A percentile compares a stretch with the other conserved stretches of the same genome.
These are phyloP conservation scores for Tenthredo mesomela DNA, from an alignment of 2,888 invertebrate species.

Conservation along the genomic window DNA sequence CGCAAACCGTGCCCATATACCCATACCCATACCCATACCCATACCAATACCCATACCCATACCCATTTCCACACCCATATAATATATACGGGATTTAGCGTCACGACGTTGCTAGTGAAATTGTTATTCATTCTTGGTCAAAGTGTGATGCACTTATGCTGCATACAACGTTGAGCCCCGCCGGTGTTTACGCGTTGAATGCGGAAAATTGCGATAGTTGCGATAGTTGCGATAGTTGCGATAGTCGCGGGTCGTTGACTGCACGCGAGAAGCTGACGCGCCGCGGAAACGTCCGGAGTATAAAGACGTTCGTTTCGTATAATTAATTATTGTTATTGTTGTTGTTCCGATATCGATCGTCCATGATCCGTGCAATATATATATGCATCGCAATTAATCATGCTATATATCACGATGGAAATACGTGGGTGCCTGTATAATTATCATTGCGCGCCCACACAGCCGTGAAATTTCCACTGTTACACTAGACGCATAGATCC, in stretches of 20 bases:
- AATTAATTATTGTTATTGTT: neutral
- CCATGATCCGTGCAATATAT: neutral
- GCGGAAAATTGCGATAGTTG: conserved; percentile 23
- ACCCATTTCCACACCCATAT: neutral
- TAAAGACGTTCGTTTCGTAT: neutral
- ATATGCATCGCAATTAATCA: neutral
- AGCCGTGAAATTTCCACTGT: too few species aligned
- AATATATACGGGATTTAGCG: neutral
- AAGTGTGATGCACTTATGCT: neutral
- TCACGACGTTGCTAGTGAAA: neutral
- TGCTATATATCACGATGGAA: neutral
- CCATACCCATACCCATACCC: neutral
- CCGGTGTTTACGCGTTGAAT: conserved; percentile 28
- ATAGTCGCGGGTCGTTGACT: conserved; percentile 18
- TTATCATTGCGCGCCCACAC: neutral
- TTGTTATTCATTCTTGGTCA: neutral
- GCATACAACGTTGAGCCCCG: neutral
- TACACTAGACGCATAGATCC: too few species aligned
- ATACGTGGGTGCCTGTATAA: neutral
- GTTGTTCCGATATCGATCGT: conserved; percentile 1
- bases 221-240: too few species aligned
- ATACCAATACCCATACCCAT: neutral
- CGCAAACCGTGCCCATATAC: neutral
- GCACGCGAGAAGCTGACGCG: conserved; percentile 10
- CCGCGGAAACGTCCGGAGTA: neutral